phyloP scores from a whole-genome alignment of 2,888 invertebrate species.

The Drosophila ezoana region DNA sequence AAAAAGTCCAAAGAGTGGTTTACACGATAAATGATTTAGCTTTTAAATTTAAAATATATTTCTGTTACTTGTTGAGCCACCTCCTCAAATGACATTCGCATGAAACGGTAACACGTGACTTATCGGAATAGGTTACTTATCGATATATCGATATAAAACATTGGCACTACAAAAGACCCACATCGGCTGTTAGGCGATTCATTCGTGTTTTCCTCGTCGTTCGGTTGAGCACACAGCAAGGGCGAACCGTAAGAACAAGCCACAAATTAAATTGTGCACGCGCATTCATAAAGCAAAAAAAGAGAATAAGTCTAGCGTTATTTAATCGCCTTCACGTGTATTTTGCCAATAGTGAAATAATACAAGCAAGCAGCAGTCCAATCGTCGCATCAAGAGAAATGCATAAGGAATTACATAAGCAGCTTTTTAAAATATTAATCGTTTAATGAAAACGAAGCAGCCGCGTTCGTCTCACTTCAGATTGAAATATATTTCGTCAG shows the following conservation, averaged over 20 bases:
- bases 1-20: neutral
- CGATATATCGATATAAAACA: conserved; percentile 37
- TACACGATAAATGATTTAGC: neutral
- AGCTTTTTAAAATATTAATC: conserved; percentile 31
- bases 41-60: neutral
- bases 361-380: conserved; percentile 31
- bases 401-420: conserved; percentile 58
- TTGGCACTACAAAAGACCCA: conserved; percentile 38
- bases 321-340: conserved; percentile 50
- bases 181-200: conserved; percentile 32
- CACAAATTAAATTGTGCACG: conserved; percentile 40
- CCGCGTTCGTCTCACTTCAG: conserved; percentile 19
- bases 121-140: neutral
- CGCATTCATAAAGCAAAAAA: conserved; percentile 36
- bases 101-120: neutral
- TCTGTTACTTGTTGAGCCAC: neutral
- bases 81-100: conserved; percentile 15
- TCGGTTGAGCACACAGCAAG: conserved; percentile 22
- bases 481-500: conserved; percentile 47
- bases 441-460: conserved; percentile 38
- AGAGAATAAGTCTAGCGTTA: conserved; percentile 42
- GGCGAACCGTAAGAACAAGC: conserved; percentile 8
- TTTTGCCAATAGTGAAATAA: conserved; percentile 49
- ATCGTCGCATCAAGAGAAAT: conserved; percentile 22
- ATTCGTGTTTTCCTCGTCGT: conserved; percentile 53